These are phyloP conservation scores for Artemisiospiza belli DNA, from an alignment of 2,113 vertebrate species.

Conservation along the genomic window DNA sequence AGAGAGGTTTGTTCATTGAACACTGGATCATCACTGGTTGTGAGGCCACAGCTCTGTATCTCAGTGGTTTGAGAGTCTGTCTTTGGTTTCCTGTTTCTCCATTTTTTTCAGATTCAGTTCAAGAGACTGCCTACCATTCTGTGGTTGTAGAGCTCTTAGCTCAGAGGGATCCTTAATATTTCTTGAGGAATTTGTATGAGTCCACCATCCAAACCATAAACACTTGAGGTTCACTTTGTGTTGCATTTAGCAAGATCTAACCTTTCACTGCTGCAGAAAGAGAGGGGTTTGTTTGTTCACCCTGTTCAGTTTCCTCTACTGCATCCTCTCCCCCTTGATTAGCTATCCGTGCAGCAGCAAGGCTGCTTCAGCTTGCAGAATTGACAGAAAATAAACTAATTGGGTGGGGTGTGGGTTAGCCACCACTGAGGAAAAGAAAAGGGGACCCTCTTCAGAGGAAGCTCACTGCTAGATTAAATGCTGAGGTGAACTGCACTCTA, in stretches of 20 bases:
- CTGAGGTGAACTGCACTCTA: not conserved
- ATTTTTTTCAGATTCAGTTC: not conserved
- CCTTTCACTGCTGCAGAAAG: not conserved
- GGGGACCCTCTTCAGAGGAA: not conserved
- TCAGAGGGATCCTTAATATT: not conserved
- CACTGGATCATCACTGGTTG: not conserved
- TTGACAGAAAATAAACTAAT: not conserved
- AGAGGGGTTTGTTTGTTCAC: not conserved
- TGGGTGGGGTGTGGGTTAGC: not conserved
- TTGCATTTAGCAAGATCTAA: not conserved
- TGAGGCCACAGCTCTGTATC: not conserved
- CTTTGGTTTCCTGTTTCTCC: not conserved
- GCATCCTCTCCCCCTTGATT: not conserved
- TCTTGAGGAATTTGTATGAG: not conserved
- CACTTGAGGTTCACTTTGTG: not conserved
- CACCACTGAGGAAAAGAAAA: not conserved
- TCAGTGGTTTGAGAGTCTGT: not conserved
- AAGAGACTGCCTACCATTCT: not conserved
- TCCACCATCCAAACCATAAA: not conserved
- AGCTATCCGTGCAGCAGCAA: not conserved
- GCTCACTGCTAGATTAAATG: not conserved
- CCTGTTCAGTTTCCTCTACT: not conserved
- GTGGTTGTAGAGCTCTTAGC: not conserved
- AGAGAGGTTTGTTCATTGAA: not conserved
- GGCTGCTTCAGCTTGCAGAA: not conserved